A percentile compares a stretch with the other conserved stretches of the same genome.
These are phyloP conservation scores for Scolopax rusticola DNA, from an alignment of 2,797 vertebrate species.

Conservation along the genomic window DNA sequence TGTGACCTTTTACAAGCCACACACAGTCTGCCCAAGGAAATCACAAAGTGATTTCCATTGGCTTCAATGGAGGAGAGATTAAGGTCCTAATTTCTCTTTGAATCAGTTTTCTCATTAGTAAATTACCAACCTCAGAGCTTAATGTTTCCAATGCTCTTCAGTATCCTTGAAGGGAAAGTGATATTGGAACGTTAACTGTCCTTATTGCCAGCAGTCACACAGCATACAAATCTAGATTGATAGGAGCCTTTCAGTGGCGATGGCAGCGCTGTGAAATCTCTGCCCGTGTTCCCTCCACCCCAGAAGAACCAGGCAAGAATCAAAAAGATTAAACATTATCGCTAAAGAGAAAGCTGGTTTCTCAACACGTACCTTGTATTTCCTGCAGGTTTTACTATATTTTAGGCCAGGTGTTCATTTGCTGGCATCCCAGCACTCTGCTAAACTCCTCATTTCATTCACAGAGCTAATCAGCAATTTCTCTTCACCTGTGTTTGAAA, in stretches of 20 bases:
- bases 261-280: not conserved
- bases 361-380: not conserved
- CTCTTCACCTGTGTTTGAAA: not conserved
- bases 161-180: constrained; percentile 40
- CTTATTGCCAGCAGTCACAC: not conserved
- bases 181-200: not conserved
- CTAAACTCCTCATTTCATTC: not conserved
- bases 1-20: constrained; percentile 18
- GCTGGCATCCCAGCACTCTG: not conserved
- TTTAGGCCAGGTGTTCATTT: not conserved
- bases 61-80: constrained; percentile 24
- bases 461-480: constrained; percentile 17
- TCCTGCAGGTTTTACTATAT: not conserved
- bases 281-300: not conserved
- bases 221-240: constrained; percentile 56
- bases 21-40: not conserved
- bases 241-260: not conserved
- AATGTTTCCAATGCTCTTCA: constrained; percentile 44
- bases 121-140: constrained; percentile 43
- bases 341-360: not conserved
- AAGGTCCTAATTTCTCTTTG: constrained; percentile 41
- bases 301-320: not conserved
- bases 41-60: not conserved
- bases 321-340: not conserved
- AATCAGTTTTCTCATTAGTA: constrained; percentile 57